A percentile compares a stretch with the other conserved stretches of the same genome.
Evolutionary conservation across 1,140 invertebrate genomes (phyloP).

Genomic region (Cyclargus thomasi): DNA sequence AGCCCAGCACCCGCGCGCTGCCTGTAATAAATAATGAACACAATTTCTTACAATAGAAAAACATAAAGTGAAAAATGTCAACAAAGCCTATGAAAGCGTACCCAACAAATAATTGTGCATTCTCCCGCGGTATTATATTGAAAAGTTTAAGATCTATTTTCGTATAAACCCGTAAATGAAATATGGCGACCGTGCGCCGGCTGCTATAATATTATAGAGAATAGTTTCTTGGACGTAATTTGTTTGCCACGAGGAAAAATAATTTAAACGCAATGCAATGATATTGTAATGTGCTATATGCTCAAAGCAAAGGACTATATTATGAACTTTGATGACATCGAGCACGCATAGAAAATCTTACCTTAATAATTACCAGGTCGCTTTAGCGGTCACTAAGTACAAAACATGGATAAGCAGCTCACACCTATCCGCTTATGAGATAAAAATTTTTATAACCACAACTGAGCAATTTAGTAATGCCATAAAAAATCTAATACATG

Average conservation of each 20-base stretch:
- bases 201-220: slow-evolving; percentile 29
- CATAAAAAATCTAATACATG: slow-evolving; percentile 18
- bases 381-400: too few relatives aligned
- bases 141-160: slow-evolving; percentile 23
- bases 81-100: slow-evolving; percentile 39
- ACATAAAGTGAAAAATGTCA: slow-evolving; percentile 57
- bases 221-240: slow-evolving; percentile 48
- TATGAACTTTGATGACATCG: background rate
- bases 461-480: slow-evolving; percentile 4
- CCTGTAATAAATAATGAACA: slow-evolving; percentile 55
- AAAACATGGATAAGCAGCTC: background rate
- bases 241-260: slow-evolving; percentile 31
- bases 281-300: slow-evolving; percentile 16
- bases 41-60: slow-evolving; percentile 58
- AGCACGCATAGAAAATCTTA: too few relatives aligned
- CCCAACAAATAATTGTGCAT: slow-evolving; percentile 26
- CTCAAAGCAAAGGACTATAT: background rate
- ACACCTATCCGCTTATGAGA: background rate
- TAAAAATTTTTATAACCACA: background rate
- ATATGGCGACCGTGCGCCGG: slow-evolving; percentile 8
- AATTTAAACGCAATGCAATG: background rate
- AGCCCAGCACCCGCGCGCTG: slow-evolving; percentile 19
- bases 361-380: too few relatives aligned
- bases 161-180: background rate
- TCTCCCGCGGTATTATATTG: slow-evolving; percentile 21